Evolutionary conservation across 2,113 vertebrate genomes (phyloP).

Genomic region (Corvus cornix): DNA sequence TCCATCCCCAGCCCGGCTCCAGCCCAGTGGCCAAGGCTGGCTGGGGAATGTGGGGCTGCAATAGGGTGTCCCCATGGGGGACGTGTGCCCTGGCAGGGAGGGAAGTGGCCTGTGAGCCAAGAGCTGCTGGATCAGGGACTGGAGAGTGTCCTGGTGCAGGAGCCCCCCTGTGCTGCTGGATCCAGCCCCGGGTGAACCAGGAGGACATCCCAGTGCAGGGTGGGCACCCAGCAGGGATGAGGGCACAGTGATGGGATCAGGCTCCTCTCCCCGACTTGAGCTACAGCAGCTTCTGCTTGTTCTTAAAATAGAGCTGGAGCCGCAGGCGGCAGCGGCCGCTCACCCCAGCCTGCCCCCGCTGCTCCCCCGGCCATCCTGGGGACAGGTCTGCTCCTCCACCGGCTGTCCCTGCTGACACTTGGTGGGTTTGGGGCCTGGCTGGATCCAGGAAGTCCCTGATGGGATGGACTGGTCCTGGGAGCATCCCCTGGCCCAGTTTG

Average conservation of each 20-base stretch:
- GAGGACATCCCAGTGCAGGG: fast-evolving
- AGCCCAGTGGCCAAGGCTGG: fast-evolving
- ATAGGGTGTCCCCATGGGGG: not conserved
- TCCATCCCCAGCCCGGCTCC: fast-evolving
- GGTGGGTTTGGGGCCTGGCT: not conserved
- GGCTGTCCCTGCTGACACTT: fast-evolving
- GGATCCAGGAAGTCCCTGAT: not conserved
- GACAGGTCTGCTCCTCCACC: fast-evolving
- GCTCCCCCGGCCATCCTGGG: fast-evolving
- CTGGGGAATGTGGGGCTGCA: not conserved
- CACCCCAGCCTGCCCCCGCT: fast-evolving
- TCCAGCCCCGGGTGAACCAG: fast-evolving
- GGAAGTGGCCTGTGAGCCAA: not conserved
- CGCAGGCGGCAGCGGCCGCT: fast-evolving
- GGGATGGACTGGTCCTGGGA: not conserved
- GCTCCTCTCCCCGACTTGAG: not conserved
- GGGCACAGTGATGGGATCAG: not conserved
- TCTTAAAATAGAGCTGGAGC: not conserved
- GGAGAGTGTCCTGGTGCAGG: not conserved
- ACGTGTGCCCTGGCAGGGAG: fast-evolving
- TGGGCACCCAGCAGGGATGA: not conserved
- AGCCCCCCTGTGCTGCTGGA: not conserved
- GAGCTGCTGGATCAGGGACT: not conserved
- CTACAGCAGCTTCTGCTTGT: not conserved
- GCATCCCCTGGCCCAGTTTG: not conserved